Conservation (phyloP, 2,888 invertebrate species). For the Ischnus inquisitorius region DNA sequence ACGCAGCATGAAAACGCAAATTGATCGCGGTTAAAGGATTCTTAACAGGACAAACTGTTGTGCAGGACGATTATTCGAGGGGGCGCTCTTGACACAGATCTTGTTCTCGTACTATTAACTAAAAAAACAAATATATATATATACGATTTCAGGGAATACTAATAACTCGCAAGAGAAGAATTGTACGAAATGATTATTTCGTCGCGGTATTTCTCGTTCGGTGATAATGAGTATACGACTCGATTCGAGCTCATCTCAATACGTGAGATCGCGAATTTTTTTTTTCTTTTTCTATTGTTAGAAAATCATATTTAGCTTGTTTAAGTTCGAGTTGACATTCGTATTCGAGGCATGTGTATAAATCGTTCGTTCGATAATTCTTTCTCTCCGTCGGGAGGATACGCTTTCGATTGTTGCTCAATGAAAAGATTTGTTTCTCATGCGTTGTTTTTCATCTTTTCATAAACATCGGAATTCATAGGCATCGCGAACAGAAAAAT, state of each 20-base stretch:
- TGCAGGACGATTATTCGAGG: conserved; percentile 55
- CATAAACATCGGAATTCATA: conserved; percentile 5
- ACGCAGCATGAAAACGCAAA: conserved; percentile 77
- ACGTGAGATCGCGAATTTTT: conserved; percentile 3
- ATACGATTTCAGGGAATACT: conserved; percentile 37
- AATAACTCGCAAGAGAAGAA: not conserved
- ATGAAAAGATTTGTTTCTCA: conserved; percentile 31
- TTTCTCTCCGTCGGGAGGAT: conserved; percentile 26
- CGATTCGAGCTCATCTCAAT: not conserved
- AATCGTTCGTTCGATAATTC: conserved; percentile 7
- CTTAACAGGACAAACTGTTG: conserved; percentile 53
- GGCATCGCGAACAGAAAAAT: conserved; percentile 2
- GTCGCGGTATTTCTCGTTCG: not conserved
- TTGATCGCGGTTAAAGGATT: conserved; percentile 66
- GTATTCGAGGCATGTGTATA: conserved; percentile 20
- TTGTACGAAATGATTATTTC: conserved; percentile 10
- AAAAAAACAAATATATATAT: conserved; percentile 17
- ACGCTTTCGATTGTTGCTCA: conserved; percentile 54
- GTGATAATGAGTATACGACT: conserved; percentile 9
- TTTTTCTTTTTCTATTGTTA: conserved; percentile 12
- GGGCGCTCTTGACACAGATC: conserved; percentile 39
- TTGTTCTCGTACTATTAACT: conserved; percentile 49
- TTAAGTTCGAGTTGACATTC: conserved; percentile 21
- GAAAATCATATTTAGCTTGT: conserved; percentile 17
- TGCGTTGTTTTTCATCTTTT: not conserved